These are phyloP conservation scores for Octopus sinensis DNA, from an alignment of 1,140 invertebrate genomes.

Conservation along the genomic window DNA sequence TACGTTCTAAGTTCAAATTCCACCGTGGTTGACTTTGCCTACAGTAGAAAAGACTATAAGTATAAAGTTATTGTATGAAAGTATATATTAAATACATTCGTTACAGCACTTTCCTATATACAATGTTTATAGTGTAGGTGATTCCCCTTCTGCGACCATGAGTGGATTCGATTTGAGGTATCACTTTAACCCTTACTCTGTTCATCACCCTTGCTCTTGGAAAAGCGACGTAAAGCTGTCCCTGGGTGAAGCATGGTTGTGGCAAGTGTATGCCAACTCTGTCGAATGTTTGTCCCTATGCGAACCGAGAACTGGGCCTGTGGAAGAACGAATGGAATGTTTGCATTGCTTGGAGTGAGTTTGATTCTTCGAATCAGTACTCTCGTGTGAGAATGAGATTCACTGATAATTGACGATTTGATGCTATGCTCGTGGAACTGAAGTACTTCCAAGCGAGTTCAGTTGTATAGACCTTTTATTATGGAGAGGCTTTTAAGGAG, in stretches of 20 bases:
- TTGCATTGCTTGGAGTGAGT: not conserved
- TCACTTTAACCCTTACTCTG: not conserved
- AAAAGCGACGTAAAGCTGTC: not conserved
- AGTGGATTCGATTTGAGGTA: too few species aligned
- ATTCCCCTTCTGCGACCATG: not conserved
- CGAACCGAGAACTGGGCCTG: not conserved
- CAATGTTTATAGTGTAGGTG: not conserved
- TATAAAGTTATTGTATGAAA: too few species aligned
- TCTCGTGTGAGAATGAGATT: too few species aligned
- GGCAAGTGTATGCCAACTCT: not conserved
- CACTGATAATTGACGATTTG: too few species aligned
- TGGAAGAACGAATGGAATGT: not conserved
- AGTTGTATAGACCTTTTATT: too few species aligned
- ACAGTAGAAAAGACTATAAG: too few species aligned
- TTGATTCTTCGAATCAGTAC: not conserved
- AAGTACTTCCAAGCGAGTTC: too few species aligned
- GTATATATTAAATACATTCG: too few species aligned
- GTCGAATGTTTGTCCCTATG: not conserved
- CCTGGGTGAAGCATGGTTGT: not conserved
- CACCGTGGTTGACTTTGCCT: too few species aligned
- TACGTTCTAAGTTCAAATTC: too few species aligned
- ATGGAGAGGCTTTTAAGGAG: too few species aligned
- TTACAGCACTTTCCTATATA: not conserved
- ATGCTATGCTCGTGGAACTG: too few species aligned
- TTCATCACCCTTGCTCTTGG: not conserved